phyloP scores from a whole-genome alignment of 2,113 vertebrate species.

The Indicator maculatus region DNA sequence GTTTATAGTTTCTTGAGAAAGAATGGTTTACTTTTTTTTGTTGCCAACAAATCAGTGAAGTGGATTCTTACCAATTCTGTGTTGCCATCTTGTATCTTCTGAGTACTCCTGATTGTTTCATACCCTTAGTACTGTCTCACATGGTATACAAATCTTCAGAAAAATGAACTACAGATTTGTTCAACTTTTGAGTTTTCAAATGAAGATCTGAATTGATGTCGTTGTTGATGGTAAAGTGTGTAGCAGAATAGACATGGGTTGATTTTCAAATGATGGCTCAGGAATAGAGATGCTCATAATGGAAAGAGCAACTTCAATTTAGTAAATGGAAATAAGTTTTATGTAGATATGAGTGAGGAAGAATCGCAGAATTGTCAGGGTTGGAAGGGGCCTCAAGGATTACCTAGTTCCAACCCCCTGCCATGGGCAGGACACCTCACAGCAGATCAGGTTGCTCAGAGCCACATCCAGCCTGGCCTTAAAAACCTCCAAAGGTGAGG shows the following conservation, averaged over 20 bases:
- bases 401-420: too few relatives aligned
- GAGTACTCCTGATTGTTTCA: background rate
- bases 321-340: background rate
- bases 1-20: slow-evolving; percentile 2
- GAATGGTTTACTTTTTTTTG: background rate
- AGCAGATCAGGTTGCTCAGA: too few relatives aligned
- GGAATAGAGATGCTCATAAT: background rate
- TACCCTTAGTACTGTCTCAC: background rate
- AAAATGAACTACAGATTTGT: background rate
- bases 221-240: background rate
- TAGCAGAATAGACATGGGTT: background rate
- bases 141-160: background rate
- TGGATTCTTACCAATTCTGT: background rate
- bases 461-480: too few relatives aligned
- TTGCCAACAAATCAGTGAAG: background rate
- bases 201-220: background rate
- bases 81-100: background rate
- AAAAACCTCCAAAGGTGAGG: too few relatives aligned
- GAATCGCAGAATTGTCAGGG: too few relatives aligned
- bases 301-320: background rate
- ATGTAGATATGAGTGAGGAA: background rate
- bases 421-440: too few relatives aligned
- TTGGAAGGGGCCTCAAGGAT: too few relatives aligned
- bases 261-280: background rate
- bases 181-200: background rate